Base-by-base conservation (phyloP, 2,888 invertebrate species). In the Calliopum simillimum region DNA sequence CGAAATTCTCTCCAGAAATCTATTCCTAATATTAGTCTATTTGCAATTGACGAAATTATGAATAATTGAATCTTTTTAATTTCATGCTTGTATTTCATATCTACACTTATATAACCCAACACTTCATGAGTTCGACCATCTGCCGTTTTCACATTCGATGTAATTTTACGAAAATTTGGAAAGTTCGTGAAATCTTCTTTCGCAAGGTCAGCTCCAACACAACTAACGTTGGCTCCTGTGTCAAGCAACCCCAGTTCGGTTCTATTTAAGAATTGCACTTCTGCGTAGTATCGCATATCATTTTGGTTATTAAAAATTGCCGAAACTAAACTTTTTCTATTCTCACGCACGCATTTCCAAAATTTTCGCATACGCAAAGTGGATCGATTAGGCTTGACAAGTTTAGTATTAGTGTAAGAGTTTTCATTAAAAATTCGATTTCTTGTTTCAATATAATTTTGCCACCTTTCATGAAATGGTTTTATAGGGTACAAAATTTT, bases 1-100 rank as follows among this genome's bases (percentile, higher is more conserved):
- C n/a, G n/a, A n/a, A n/a, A n/a, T n/a, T n/a, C n/a, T n/a, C n/a
- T n/a, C n/a, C n/a, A n/a, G n/a, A n/a, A n/a, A n/a, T n/a, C n/a
- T n/a, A n/a, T n/a, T n/a, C n/a, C 4, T 56, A 66, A 63, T 21
- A 67, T 62, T 4, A 70, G 21, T 2, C 47, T n/a, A 49, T 67
- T 66, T 14, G 46, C 6, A 14, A 70, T 16, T 12, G 65, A 53
- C 12, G 70, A 66, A 3, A 70, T 51, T 21, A 66, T 47, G 14
- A 67, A 62, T 5, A 70, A 13, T 4, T 67, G 19, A 2, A 70
- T 12, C 3, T 19, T 19, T 13, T 46, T 4, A 2, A 3, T n/a
- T 47, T 14, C n/a, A 23, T 56, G 14, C 33, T 49, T 66, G 47
- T 56, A 70, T 21, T 13, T 53, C 2, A 67, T 33, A 21, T 66